Evolutionary conservation across 2,113 vertebrate genomes (phyloP).

Genomic region (Gorsachius goisagi): DNA sequence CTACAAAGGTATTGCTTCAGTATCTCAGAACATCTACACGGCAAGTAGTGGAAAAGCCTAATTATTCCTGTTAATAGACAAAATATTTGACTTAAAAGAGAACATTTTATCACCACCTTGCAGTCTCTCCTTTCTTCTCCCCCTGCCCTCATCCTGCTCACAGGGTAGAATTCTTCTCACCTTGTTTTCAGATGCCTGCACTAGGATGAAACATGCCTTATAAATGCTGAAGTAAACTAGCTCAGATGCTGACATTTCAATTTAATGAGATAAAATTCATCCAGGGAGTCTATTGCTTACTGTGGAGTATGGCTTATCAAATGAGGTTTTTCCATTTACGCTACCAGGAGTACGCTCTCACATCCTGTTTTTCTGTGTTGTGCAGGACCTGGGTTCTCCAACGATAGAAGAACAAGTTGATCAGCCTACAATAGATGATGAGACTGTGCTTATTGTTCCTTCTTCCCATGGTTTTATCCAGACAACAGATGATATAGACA

Average conservation of each 20-base stretch:
- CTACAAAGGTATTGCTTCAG: background rate
- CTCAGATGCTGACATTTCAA: background rate
- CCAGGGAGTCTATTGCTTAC: background rate
- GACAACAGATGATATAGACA: slow-evolving; percentile 81
- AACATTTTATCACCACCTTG: background rate
- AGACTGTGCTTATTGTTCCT: slow-evolving; percentile 89
- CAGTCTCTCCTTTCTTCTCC: background rate
- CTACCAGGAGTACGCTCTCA: background rate
- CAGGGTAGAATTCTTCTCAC: background rate
- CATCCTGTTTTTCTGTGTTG: background rate
- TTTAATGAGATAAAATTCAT: background rate
- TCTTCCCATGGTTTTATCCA: slow-evolving; percentile 92
- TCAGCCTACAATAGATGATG: slow-evolving; percentile 79
- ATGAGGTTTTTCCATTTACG: background rate
- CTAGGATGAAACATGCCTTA: background rate
- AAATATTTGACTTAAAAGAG: background rate
- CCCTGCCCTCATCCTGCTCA: background rate
- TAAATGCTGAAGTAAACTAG: background rate
- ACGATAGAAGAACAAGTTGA: slow-evolving; percentile 78
- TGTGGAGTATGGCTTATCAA: background rate
- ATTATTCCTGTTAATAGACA: background rate
- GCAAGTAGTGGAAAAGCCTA: background rate
- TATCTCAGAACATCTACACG: background rate
- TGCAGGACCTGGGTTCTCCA: slow-evolving; percentile 78
- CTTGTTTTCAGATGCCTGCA: background rate